Percentiles rank a stretch among this genome's conserved stretches.
Evolutionary conservation across 1,140 invertebrate species (phyloP).

Genomic region (Thalassaphorura encarpata): DNA sequence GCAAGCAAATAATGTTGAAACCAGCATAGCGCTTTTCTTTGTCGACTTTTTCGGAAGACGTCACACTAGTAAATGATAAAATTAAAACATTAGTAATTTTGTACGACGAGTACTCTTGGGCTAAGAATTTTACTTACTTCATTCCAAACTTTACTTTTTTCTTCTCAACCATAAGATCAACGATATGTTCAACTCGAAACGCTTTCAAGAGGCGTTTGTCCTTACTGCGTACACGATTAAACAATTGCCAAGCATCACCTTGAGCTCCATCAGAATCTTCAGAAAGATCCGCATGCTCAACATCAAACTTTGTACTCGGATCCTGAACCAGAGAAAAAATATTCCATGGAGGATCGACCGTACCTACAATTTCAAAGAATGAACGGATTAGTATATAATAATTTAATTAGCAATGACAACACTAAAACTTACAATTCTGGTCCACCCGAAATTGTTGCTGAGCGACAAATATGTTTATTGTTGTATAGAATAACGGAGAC

Average conservation of each 20-base stretch:
- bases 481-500: conserved; percentile 67
- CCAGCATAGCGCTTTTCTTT: conserved; percentile 65
- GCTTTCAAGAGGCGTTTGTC: conserved; percentile 64
- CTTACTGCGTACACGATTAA: conserved; percentile 54
- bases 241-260: conserved; percentile 49
- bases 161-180: conserved; percentile 80
- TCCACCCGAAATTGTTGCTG: conserved; percentile 27
- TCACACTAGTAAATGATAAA: conserved; percentile 50
- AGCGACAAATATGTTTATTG: conserved; percentile 58
- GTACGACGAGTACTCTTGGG: not conserved
- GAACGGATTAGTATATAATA: conserved; percentile 19
- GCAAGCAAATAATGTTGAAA: conserved; percentile 63
- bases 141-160: conserved; percentile 77
- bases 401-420: no score
- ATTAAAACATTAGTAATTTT: not conserved
- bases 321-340: conserved; percentile 39
- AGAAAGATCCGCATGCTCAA: conserved; percentile 35
- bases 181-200: conserved; percentile 62
- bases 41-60: conserved; percentile 78
- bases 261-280: conserved; percentile 32
- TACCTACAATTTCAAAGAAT: conserved; percentile 56
- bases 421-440: not conserved
- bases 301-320: conserved; percentile 32
- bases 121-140: conserved; percentile 51
- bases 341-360: conserved; percentile 51